These are phyloP conservation scores for Aphrophora alni DNA, from an alignment of 2,888 invertebrate species.

Conservation along the genomic window DNA sequence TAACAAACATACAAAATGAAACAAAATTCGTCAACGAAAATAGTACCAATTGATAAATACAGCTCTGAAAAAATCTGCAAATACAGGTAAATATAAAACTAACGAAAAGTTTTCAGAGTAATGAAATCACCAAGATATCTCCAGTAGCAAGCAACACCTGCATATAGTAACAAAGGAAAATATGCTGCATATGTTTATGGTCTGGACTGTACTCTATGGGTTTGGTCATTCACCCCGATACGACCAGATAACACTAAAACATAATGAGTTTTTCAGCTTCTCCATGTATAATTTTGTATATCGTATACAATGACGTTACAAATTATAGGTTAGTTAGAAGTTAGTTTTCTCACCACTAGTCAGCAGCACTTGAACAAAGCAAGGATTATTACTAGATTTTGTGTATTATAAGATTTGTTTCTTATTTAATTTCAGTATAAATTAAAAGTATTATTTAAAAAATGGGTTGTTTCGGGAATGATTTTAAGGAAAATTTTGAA, in stretches of 20 bases:
- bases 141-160: background rate
- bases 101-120: background rate
- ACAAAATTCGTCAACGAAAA: too few species aligned
- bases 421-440: too few species aligned
- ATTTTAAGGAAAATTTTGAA: too few species aligned
- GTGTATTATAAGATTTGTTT: too few species aligned
- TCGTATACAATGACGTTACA: constrained; percentile 38
- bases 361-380: constrained; percentile 19
- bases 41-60: too few species aligned
- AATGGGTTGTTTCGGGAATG: too few species aligned
- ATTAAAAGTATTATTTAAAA: too few species aligned
- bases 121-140: background rate
- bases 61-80: too few species aligned
- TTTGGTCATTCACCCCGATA: constrained; percentile 32
- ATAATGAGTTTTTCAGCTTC: constrained; percentile 35
- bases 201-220: constrained; percentile 20
- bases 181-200: constrained; percentile 13
- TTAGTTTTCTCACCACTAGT: constrained; percentile 31
- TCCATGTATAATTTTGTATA: constrained; percentile 37
- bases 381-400: too few species aligned
- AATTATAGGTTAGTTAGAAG: constrained; percentile 35
- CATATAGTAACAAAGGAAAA: background rate
- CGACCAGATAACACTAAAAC: constrained; percentile 30
- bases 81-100: too few species aligned
- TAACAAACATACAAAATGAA: too few species aligned